phyloP scores from a whole-genome alignment of 2,113 vertebrate genomes.

The Bufo bufo region DNA sequence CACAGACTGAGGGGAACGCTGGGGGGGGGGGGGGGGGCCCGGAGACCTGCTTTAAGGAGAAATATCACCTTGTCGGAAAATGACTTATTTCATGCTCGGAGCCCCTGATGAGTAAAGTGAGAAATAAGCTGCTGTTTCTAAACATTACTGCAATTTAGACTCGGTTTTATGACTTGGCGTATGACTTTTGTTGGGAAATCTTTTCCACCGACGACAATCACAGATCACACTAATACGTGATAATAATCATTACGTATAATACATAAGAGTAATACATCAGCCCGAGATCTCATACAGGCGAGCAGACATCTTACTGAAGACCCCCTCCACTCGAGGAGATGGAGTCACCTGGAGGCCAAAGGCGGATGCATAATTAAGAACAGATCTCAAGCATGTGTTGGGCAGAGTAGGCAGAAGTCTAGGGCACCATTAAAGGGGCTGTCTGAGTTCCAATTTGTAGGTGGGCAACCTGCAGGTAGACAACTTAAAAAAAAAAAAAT shows the following conservation, averaged over 20 bases:
- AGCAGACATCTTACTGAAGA: not conserved
- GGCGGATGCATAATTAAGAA: too few species aligned
- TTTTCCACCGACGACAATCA: not conserved
- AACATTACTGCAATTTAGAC: constrained; percentile 7
- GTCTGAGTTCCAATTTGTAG: too few species aligned
- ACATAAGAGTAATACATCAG: not conserved
- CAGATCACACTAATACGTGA: not conserved
- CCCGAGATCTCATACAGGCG: not conserved
- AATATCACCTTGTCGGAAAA: not conserved
- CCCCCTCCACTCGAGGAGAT: too few species aligned
- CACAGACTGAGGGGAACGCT: not conserved
- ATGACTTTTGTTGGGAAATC: constrained; percentile 16
- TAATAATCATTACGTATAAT: not conserved
- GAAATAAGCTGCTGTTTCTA: not conserved
- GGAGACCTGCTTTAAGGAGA: constrained; percentile 12
- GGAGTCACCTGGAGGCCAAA: not conserved
- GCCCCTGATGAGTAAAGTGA: not conserved
- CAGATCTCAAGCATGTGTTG: too few species aligned
- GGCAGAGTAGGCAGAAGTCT: too few species aligned
- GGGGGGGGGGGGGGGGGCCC: not conserved
- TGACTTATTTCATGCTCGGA: not conserved
- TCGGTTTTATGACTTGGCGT: not conserved
- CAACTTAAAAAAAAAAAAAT: too few species aligned
- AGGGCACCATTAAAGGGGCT: too few species aligned
- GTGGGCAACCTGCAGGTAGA: too few species aligned